Evolutionary conservation across 1,140 invertebrate species (phyloP).

Genomic region (Lordiphosa clarofinis): DNA sequence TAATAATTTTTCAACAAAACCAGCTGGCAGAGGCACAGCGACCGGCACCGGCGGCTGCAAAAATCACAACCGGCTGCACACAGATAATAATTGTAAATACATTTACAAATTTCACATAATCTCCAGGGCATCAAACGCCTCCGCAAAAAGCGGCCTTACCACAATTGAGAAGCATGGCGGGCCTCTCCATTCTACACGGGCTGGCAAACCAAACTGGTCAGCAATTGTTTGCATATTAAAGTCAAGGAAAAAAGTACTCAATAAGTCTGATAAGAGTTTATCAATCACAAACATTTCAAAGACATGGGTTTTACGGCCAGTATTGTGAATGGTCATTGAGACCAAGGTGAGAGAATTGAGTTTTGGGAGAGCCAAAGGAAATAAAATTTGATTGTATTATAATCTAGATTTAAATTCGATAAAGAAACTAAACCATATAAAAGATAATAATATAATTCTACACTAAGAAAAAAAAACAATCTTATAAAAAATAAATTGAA

Average conservation of each 20-base stretch:
- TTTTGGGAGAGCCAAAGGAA: neutral
- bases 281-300: constrained; percentile 9
- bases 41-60: neutral
- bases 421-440: no score
- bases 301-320: neutral
- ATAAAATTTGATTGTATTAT: neutral
- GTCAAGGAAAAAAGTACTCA: constrained; percentile 1
- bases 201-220: constrained; percentile 46
- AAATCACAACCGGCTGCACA: constrained; percentile 3
- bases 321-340: neutral
- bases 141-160: constrained; percentile 18
- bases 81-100: constrained; percentile 35
- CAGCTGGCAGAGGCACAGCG: neutral
- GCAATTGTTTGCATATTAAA: constrained; percentile 1
- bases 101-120: no score
- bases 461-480: no score
- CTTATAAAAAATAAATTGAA: no score
- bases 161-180: constrained; percentile 26
- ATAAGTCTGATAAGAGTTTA: constrained; percentile 12
- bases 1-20: constrained; percentile 50
- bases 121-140: constrained; percentile 11
- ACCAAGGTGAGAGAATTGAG: constrained; percentile 1
- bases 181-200: constrained; percentile 30
- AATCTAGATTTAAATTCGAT: no score
- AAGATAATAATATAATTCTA: no score